A percentile compares a stretch with the other conserved stretches of the same genome.
These are phyloP conservation scores for Mirounga angustirostris DNA, from an alignment of 2,113 vertebrate species.

Conservation along the genomic window DNA sequence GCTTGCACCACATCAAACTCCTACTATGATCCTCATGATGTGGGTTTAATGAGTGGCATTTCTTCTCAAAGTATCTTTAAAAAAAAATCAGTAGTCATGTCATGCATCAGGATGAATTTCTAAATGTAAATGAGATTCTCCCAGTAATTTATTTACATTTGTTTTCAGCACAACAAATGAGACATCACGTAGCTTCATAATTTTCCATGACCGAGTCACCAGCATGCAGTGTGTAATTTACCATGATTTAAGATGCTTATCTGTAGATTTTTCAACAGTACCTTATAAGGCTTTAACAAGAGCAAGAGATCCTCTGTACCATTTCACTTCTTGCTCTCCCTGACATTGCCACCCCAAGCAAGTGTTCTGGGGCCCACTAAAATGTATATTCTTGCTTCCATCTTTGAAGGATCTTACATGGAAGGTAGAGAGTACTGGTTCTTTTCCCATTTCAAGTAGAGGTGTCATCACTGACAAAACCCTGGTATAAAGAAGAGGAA, in stretches of 20 bases:
- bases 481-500: neutral
- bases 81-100: conserved; percentile 87
- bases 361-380: neutral
- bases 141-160: conserved; percentile 93
- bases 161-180: conserved; percentile 93
- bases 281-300: conserved; percentile 81
- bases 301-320: conserved; percentile 60
- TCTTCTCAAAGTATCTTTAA: conserved; percentile 86
- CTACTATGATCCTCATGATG: conserved; percentile 66
- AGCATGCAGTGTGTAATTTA: conserved; percentile 91
- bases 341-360: conserved; percentile 22
- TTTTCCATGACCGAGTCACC: conserved; percentile 92
- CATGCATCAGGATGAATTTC: conserved; percentile 89
- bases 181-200: conserved; percentile 92
- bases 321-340: conserved; percentile 63
- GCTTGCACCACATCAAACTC: neutral
- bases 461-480: neutral
- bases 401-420: neutral
- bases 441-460: neutral
- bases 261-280: conserved; percentile 85
- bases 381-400: neutral
- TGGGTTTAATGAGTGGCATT: conserved; percentile 85
- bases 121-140: conserved; percentile 92
- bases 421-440: neutral
- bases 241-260: conserved; percentile 91